Percentiles rank a stretch among this genome's conserved stretches.
Evolutionary conservation across 2,888 invertebrate species (phyloP).

Genomic region (Sepiola atlantica): DNA sequence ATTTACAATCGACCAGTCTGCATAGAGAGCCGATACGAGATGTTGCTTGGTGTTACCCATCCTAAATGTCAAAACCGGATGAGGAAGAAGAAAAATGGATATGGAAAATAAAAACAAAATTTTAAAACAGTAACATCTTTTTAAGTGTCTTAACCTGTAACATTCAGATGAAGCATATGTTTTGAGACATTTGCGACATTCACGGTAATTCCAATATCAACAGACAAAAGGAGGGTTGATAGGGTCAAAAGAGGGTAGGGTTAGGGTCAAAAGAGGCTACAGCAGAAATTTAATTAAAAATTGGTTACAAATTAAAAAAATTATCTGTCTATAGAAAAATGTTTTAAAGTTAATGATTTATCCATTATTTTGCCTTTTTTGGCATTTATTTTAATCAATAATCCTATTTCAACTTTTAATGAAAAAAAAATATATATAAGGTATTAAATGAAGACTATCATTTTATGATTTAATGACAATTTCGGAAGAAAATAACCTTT

Average conservation of each 20-base stretch:
- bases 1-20: too few relatives aligned
- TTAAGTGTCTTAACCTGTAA: background rate
- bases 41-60: too few relatives aligned
- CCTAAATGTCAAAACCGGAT: too few relatives aligned
- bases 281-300: background rate
- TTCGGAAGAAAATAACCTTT: too few relatives aligned
- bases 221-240: background rate
- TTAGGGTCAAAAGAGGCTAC: background rate
- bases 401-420: too few relatives aligned
- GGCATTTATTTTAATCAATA: too few relatives aligned
- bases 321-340: background rate
- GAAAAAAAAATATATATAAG: too few relatives aligned
- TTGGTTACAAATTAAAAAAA: background rate
- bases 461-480: too few relatives aligned
- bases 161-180: background rate
- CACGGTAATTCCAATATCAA: background rate
- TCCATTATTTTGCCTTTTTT: too few relatives aligned
- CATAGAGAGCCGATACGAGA: too few relatives aligned
- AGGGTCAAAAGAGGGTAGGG: too few relatives aligned
- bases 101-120: background rate
- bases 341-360: background rate
- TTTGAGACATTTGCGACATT: background rate
- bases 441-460: too few relatives aligned
- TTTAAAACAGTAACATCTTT: background rate
- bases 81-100: background rate